Evolutionary conservation across 2,113 vertebrate species (phyloP).

Genomic region (Anoplopoma fimbria): DNA sequence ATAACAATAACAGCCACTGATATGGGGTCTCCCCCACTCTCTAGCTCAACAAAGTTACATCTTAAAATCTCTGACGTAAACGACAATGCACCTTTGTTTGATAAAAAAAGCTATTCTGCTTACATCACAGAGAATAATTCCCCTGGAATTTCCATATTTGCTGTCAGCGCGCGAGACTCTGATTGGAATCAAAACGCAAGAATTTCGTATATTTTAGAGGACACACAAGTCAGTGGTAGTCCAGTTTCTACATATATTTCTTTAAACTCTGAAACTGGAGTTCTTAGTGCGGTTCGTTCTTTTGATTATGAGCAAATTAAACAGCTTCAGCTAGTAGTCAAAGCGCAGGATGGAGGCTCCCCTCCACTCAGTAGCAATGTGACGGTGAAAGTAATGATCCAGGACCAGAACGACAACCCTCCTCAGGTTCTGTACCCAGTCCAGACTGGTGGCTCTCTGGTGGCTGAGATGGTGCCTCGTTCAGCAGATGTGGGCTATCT

Average conservation of each 20-base stretch:
- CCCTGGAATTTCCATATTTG: constrained; percentile 16
- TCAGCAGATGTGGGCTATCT: constrained; percentile 22
- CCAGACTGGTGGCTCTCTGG: constrained; percentile 14
- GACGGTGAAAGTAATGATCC: constrained; percentile 64
- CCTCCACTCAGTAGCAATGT: constrained; percentile 74
- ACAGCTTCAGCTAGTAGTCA: constrained; percentile 56
- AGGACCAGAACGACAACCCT: constrained; percentile 75
- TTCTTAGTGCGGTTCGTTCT: constrained; percentile 68
- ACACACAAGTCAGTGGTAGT: constrained; percentile 34
- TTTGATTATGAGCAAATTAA: constrained; percentile 79
- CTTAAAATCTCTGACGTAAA: constrained; percentile 61
- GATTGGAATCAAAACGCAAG: constrained; percentile 60
- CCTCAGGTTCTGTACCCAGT: constrained; percentile 56
- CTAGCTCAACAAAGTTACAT: neutral
- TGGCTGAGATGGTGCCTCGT: constrained; percentile 18
- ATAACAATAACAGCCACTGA: constrained; percentile 56
- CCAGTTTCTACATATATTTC: constrained; percentile 63
- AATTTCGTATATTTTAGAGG: constrained; percentile 68
- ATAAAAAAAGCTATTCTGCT: neutral
- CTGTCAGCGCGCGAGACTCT: constrained; percentile 36
- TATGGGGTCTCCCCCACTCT: constrained; percentile 28
- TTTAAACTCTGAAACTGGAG: constrained; percentile 73
- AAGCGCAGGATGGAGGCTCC: constrained; percentile 78
- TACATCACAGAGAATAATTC: constrained; percentile 55
- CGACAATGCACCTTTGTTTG: constrained; percentile 55